Percentiles rank a stretch among this genome's conserved stretches.
Conservation (phyloP, 2,888 invertebrate genomes). For the Caenorhabditis doughertyi region DNA sequence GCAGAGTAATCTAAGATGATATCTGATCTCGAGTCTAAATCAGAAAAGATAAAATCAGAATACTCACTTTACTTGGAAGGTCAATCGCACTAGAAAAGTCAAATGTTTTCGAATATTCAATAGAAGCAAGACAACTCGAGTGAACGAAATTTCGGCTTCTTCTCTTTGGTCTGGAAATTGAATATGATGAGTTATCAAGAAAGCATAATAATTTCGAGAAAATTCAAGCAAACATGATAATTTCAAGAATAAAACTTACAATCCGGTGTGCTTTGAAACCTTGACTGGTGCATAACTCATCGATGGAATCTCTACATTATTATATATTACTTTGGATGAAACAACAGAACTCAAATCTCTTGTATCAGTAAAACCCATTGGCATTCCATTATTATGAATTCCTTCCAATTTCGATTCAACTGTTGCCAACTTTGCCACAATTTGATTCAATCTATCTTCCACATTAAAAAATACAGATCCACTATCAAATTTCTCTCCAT, state of each 20-base stretch:
- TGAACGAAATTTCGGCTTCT: constrained; percentile 51
- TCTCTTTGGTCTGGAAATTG: constrained; percentile 35
- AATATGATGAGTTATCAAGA: neutral
- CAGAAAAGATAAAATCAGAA: neutral
- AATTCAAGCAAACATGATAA: neutral
- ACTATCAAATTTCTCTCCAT: constrained; percentile 27
- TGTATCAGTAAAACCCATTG: constrained; percentile 43
- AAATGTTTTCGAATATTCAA: constrained; percentile 47
- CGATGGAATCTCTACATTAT: constrained; percentile 43
- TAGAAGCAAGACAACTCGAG: constrained; percentile 39
- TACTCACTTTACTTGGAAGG: constrained; percentile 30
- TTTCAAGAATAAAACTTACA: constrained; percentile 18
- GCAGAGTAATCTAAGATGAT: neutral
- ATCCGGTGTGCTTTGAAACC: constrained; percentile 43
- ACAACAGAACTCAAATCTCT: constrained; percentile 34
- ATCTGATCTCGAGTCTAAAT: constrained; percentile 19
- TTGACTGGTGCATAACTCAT: constrained; percentile 53
- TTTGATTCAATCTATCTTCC: constrained; percentile 42
- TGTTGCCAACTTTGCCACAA: constrained; percentile 15
- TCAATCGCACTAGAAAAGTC: constrained; percentile 42
- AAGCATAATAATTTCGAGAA: neutral
- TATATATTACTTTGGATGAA: constrained; percentile 34
- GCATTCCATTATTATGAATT: constrained; percentile 45
- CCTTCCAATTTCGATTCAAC: constrained; percentile 38
- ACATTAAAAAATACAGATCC: constrained; percentile 35